Evolutionary conservation across 2,797 vertebrate genomes (phyloP).

Genomic region (Gymnothorax javanicus): DNA sequence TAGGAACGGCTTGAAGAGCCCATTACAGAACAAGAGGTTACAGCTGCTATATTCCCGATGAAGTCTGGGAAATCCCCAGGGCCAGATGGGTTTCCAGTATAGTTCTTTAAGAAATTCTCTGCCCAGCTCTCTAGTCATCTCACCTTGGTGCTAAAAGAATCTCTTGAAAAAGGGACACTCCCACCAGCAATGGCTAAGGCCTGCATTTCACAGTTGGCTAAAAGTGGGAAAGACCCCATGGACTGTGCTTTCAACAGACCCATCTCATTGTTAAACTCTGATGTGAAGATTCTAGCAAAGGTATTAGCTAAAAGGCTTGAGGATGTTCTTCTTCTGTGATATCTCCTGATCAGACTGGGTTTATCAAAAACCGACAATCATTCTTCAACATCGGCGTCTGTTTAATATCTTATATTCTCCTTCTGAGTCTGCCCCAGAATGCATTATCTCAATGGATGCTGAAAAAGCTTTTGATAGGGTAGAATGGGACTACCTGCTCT

Average conservation of each 20-base stretch:
- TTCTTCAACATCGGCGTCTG: not conserved
- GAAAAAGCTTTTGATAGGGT: not conserved
- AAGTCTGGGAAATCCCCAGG: conserved; percentile 13
- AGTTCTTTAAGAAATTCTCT: conserved; percentile 18
- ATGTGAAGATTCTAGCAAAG: not conserved
- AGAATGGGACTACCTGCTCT: not conserved
- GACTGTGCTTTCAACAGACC: conserved; percentile 9
- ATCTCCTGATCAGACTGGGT: conserved; percentile 13
- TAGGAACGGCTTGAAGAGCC: conserved; percentile 1
- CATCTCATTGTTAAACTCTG: too few relatives aligned
- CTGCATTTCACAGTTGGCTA: conserved; percentile 13
- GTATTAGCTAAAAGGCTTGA: conserved; percentile 12
- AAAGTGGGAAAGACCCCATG: conserved; percentile 18
- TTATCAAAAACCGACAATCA: conserved; percentile 2
- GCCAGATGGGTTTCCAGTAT: not conserved
- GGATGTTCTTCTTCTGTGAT: conserved; percentile 4
- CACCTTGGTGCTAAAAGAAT: not conserved
- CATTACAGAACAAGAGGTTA: conserved; percentile 17
- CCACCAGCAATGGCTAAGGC: not conserved
- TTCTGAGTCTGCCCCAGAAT: not conserved
- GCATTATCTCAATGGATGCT: conserved; percentile 11
- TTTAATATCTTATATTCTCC: conserved; percentile 11
- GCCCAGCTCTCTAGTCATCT: conserved; percentile 11
- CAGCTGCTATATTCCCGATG: conserved; percentile 5
- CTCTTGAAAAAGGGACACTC: conserved; percentile 12